Evolutionary conservation across 2,888 invertebrate species (phyloP), one percentile per base, ranked within the genome.

Genomic region (Arge pagana): DNA sequence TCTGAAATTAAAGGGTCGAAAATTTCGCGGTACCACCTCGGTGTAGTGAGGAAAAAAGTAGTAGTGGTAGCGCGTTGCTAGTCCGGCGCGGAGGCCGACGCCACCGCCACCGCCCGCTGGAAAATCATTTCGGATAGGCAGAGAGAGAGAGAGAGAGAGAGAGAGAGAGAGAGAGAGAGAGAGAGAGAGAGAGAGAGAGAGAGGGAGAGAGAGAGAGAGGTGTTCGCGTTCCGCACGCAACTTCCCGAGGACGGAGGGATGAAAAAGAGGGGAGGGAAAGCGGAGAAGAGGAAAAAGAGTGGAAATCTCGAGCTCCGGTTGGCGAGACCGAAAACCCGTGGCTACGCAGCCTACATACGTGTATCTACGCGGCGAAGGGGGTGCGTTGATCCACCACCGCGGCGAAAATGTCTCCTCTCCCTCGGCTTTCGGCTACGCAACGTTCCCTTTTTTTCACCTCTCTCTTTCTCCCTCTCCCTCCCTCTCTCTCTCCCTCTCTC

Each of bases 1-100:
- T 71, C 70, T 68, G 69, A 72, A 72, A 72, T 72, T 70, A 72
- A 72, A 72, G 72, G 72, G 67, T 63, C 66, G 70, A 67, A 71
- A 68, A 67, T 72, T 71, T 65, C 54, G 48, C 41, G 48, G 53
- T 36, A 40, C 48, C 49, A 48, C 15, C 33, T 36, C 39, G 40
- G 10, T 11, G 33, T 10, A 16, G 16, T 10, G 11, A 33, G 13
- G 37, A 19, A 11, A 31, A 19, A 8, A 19, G 18, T 35, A 15
- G 26, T 31, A 19, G 37, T 37, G 33, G 18, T 28, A 33, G 21
- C 33, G 52, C 21, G 26, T 11, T 31, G 7, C 24, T 4, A n/a
- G 3, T 21, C 3, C 54, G 57, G 62, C 60, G 60, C 57, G 57
- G 53, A 39, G 54, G 18, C 50, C 31, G 26, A 31, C 37, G 31